These are phyloP conservation scores for Pongo abelii DNA, from an alignment of 2,113 vertebrate genomes.

Conservation along the genomic window DNA sequence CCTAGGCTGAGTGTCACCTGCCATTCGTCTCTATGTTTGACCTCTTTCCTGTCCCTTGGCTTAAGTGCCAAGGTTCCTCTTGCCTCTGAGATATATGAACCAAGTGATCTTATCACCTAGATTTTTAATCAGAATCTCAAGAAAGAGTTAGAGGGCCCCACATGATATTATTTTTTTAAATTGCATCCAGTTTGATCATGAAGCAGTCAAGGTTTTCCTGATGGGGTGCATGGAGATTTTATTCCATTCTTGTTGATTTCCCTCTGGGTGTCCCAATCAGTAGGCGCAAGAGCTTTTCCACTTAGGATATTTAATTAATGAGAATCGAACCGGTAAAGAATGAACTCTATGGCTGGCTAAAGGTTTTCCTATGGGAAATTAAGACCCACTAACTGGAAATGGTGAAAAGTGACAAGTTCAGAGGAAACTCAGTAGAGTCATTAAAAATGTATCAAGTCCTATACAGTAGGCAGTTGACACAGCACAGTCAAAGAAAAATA, in stretches of 20 bases:
- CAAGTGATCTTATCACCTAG: background rate
- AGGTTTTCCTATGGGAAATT: conserved; percentile 42
- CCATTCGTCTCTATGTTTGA: background rate
- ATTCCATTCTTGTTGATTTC: conserved; percentile 7
- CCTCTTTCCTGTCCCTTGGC: background rate
- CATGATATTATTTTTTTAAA: background rate
- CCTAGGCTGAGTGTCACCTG: background rate
- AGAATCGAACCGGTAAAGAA: background rate
- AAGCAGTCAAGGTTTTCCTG: background rate
- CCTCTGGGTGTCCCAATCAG: background rate
- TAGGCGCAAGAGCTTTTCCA: background rate
- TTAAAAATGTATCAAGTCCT: conserved; percentile 36
- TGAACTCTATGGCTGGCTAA: conserved; percentile 18
- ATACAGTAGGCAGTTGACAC: background rate
- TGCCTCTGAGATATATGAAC: background rate
- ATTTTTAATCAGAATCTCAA: background rate
- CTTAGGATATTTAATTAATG: background rate
- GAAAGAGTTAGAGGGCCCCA: background rate
- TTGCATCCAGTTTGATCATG: background rate
- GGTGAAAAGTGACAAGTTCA: conserved; percentile 38
- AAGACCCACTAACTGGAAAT: conserved; percentile 3
- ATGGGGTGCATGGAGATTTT: background rate
- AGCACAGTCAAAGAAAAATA: background rate
- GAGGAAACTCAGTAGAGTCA: conserved; percentile 47
- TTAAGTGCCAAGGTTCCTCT: background rate